Conservation (phyloP, 2,797 vertebrate genomes). For the Carduelis carduelis region DNA sequence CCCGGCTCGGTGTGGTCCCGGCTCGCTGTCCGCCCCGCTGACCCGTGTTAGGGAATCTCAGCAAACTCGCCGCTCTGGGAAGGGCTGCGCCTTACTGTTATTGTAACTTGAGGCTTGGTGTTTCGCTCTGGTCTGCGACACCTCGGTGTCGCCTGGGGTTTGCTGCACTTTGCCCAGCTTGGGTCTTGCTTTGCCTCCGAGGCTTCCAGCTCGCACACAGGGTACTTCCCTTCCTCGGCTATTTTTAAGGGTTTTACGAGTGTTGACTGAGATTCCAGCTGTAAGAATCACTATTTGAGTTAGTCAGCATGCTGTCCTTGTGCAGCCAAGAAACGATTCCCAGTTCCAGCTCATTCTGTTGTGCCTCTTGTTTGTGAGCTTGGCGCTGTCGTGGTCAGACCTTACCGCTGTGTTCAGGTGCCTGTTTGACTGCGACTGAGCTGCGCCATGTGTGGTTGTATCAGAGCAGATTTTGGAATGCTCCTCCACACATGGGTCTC, state of each 20-base stretch:
- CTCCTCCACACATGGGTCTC: rapidly evolving
- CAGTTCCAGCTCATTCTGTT: not conserved
- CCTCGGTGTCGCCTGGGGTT: not conserved
- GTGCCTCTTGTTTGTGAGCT: not conserved
- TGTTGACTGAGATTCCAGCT: not conserved
- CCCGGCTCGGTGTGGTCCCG: not conserved
- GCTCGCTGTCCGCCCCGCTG: not conserved
- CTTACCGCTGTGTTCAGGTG: not conserved
- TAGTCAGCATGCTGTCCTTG: not conserved
- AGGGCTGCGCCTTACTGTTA: rapidly evolving
- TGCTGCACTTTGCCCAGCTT: not conserved
- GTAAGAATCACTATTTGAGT: not conserved
- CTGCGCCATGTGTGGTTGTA: not conserved
- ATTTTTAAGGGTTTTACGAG: not conserved
- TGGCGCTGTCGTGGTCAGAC: rapidly evolving
- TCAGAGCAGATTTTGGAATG: not conserved
- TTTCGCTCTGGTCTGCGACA: rapidly evolving
- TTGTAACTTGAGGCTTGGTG: not conserved
- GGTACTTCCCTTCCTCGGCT: not conserved
- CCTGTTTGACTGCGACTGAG: rapidly evolving
- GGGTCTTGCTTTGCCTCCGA: rapidly evolving
- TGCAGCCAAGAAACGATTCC: not conserved
- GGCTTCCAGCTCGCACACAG: rapidly evolving
- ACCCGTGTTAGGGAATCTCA: rapidly evolving
- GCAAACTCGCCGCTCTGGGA: rapidly evolving